These are phyloP conservation scores for Escarpia spicata DNA, from an alignment of 2,888 invertebrate species.

Conservation along the genomic window DNA sequence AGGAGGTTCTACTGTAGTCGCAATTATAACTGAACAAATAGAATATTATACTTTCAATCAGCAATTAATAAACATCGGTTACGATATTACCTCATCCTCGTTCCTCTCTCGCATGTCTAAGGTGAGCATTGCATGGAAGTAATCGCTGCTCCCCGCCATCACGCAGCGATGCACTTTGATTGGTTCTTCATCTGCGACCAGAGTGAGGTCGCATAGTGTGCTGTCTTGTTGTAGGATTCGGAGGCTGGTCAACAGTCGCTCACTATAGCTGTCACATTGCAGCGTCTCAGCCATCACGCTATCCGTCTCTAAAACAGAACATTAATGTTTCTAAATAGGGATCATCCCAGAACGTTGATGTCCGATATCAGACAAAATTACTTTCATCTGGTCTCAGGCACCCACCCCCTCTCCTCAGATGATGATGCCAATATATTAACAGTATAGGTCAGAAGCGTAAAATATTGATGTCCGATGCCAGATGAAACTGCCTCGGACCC, in stretches of 20 bases:
- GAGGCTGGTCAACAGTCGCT: conserved; percentile 31
- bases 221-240: conserved; percentile 26
- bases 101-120: conserved; percentile 37
- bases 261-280: conserved; percentile 24
- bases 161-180: conserved; percentile 36
- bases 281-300: conserved; percentile 22
- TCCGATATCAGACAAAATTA: too few relatives aligned
- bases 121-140: conserved; percentile 37
- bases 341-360: too few relatives aligned
- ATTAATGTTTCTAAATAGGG: neutral
- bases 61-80: too few relatives aligned
- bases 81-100: conserved; percentile 21
- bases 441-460: too few relatives aligned
- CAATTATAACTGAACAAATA: too few relatives aligned
- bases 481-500: too few relatives aligned
- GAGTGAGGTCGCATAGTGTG: conserved; percentile 36
- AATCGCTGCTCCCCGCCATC: conserved; percentile 40
- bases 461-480: too few relatives aligned
- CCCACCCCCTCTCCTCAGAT: too few relatives aligned
- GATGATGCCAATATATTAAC: too few relatives aligned
- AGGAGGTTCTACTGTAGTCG: too few relatives aligned
- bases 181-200: conserved; percentile 31
- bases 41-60: too few relatives aligned
- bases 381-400: too few relatives aligned
- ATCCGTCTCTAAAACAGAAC: neutral